Conservation (phyloP, 2,888 invertebrate species). For the Erynnis tages region DNA sequence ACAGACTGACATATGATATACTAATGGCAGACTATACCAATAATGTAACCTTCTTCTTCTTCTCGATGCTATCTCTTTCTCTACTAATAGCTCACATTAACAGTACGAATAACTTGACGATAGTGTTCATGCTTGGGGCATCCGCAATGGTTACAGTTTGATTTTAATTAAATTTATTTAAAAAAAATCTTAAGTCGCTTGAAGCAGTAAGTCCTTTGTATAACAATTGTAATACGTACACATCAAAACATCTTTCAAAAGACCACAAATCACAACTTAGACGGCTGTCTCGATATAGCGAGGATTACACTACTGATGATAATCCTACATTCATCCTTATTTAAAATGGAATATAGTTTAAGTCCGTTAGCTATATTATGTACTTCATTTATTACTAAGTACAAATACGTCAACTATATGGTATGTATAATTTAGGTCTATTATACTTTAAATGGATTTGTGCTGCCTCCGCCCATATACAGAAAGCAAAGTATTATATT, state of each 20-base stretch:
- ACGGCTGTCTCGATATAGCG: slow-evolving; percentile 34
- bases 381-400: slow-evolving; percentile 64
- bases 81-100: too few relatives aligned
- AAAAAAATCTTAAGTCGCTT: slow-evolving; percentile 19
- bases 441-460: slow-evolving; percentile 24
- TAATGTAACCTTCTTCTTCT: too few relatives aligned
- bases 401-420: slow-evolving; percentile 34
- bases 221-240: neutral
- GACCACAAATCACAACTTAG: slow-evolving; percentile 70
- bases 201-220: slow-evolving; percentile 29
- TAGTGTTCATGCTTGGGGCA: too few relatives aligned
- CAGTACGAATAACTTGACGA: too few relatives aligned
- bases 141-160: too few relatives aligned
- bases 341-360: slow-evolving; percentile 69
- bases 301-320: slow-evolving; percentile 61
- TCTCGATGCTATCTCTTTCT: too few relatives aligned
- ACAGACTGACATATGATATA: too few relatives aligned
- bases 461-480: slow-evolving; percentile 27
- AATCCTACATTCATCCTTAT: slow-evolving; percentile 68
- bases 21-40: too few relatives aligned
- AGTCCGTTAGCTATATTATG: slow-evolving; percentile 69
- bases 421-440: slow-evolving; percentile 26
- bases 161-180: too few relatives aligned
- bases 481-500: slow-evolving; percentile 12
- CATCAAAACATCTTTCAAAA: slow-evolving; percentile 65